Evolutionary conservation across 2,797 vertebrate genomes (phyloP), one percentile per base, ranked within the genome.

Genomic region (Trachurus trachurus): DNA sequence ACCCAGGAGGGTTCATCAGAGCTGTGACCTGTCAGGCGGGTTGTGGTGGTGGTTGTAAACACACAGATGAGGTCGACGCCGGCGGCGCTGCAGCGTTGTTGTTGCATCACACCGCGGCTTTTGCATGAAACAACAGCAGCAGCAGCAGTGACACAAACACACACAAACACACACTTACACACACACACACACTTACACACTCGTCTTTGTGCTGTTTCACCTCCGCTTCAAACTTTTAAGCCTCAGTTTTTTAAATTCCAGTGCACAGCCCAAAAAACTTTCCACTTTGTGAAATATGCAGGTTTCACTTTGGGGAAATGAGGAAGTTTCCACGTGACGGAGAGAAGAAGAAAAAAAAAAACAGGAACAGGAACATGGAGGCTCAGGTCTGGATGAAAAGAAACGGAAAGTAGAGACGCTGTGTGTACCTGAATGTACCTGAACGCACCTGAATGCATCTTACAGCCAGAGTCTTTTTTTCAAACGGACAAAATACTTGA

Each of bases 61-160:
- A 60, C 4, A 11, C 50, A 47, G 64, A 4, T 63, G 9, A 22
- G 58, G 60, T 49, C 45, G 26, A 34, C 26, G 11, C 61, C 15
- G 37, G 63, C 26, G 8, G 50, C 39, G 15, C 19, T 1, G 34
- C 4, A 0, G 39, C 5, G 11, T 72, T 34, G 31, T 34, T 34
- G 31, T 34, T 64, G 39, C 70, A 59, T 79, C 82, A 74, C 8
- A 0, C 26, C 4, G 21, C 54, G 58, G 57, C 7, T 1, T 40
- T 56, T 61, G 68, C 66, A 78, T 58, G 42, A 66, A 77, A 73
- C 42, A 22, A 57, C 42, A 49, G 13, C 37, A 34, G 54, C 63
- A 56, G 60, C 22, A 15, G 67, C 47, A 40, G 17, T 2, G 19
- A 29, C 60, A 57, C 44, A n/a, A n/a, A n/a, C n/a, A 34, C 31